These are phyloP conservation scores for Dissostichus mawsoni DNA, from an alignment of 2,113 vertebrate genomes.

Conservation along the genomic window DNA sequence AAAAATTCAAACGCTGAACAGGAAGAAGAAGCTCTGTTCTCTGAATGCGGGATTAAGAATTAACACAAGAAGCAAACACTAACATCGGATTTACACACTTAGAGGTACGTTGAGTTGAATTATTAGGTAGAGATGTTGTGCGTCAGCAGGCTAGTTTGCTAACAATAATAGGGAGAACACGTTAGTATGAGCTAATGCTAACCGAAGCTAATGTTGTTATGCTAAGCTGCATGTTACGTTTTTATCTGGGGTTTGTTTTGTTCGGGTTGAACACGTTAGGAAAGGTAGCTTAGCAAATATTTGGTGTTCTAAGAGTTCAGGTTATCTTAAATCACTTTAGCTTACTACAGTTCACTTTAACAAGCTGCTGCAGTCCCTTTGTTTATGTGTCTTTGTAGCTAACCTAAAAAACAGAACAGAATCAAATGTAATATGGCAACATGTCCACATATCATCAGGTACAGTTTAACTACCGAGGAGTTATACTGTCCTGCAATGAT, in stretches of 20 bases:
- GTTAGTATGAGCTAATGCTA: constrained; percentile 37
- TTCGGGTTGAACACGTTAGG: background rate
- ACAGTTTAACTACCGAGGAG: no score
- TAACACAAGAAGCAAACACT: background rate
- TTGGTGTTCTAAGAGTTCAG: no score
- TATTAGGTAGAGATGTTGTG: background rate
- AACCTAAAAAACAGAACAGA: no score
- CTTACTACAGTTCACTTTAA: background rate
- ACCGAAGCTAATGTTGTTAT: constrained; percentile 35
- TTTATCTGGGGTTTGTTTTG: background rate
- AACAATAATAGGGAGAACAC: background rate
- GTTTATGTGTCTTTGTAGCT: background rate
- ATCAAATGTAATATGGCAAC: no score
- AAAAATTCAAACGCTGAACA: constrained; percentile 82
- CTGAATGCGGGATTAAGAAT: background rate
- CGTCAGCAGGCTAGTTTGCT: background rate
- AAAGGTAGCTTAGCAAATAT: background rate
- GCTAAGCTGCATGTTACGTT: constrained; percentile 7
- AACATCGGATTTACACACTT: background rate
- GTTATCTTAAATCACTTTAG: background rate
- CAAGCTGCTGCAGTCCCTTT: background rate
- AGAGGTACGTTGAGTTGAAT: background rate
- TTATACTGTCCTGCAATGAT: no score
- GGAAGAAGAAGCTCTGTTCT: constrained; percentile 29
- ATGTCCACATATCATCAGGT: no score